Percentiles rank a stretch among this genome's conserved stretches.
These are phyloP conservation scores for Phrynocephalus guinanensis DNA, from an alignment of 2,797 vertebrate species.

Conservation along the genomic window DNA sequence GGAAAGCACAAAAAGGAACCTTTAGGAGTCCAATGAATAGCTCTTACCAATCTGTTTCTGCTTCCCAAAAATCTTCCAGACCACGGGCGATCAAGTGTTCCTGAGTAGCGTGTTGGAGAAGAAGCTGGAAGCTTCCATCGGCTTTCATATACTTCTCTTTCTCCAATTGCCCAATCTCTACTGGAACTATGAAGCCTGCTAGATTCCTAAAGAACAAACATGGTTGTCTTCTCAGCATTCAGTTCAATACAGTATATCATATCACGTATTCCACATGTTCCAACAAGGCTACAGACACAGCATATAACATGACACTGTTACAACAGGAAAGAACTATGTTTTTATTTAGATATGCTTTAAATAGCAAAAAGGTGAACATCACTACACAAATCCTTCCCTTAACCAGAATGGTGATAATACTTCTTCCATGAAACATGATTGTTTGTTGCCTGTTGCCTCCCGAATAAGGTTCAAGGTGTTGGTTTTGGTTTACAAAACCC, in stretches of 20 bases:
- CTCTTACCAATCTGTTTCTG: slow-evolving; percentile 86
- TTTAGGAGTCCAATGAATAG: background rate
- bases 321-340: background rate
- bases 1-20: background rate
- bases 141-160: slow-evolving; percentile 78
- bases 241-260: background rate
- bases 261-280: background rate
- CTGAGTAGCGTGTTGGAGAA: slow-evolving; percentile 77
- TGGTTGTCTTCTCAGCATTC: background rate
- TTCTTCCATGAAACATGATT: no score
- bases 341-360: background rate
- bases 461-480: no score
- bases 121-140: slow-evolving; percentile 85
- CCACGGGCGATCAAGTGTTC: slow-evolving; percentile 82
- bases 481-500: no score
- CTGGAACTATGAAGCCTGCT: slow-evolving; percentile 77
- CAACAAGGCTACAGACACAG: background rate
- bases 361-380: background rate
- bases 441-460: no score
- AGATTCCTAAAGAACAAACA: slow-evolving; percentile 77
- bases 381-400: no score
- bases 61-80: slow-evolving; percentile 80
- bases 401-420: background rate
- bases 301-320: background rate
- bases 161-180: slow-evolving; percentile 83